These are phyloP conservation scores for Tricholaema leucomelas DNA, from an alignment of 2,113 vertebrate species.

Conservation along the genomic window DNA sequence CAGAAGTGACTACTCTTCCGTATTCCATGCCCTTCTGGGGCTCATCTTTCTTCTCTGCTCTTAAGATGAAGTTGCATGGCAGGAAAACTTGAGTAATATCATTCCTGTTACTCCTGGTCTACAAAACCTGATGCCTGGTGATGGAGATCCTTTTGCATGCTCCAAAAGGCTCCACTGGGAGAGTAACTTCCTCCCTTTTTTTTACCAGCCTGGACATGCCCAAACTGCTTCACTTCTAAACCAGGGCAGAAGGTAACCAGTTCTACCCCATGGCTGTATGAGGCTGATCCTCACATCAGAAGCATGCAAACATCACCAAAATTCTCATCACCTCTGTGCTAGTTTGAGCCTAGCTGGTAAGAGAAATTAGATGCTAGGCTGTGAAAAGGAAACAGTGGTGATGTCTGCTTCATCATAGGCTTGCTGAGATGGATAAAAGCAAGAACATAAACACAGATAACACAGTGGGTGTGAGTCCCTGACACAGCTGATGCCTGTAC, in stretches of 20 bases:
- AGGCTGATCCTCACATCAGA: background rate
- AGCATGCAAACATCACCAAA: background rate
- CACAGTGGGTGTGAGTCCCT: no score
- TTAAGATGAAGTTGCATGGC: background rate
- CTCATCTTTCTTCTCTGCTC: background rate
- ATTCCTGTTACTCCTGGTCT: background rate
- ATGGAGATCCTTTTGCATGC: background rate
- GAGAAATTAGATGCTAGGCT: no score
- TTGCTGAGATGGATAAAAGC: no score
- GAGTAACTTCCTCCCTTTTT: background rate
- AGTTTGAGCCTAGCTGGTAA: no score
- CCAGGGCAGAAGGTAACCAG: background rate
- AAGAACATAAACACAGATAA: no score
- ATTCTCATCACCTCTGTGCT: no score
- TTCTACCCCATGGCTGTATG: background rate
- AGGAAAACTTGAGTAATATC: background rate
- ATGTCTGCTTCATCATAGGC: no score
- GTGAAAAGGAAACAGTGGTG: no score
- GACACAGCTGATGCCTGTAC: no score
- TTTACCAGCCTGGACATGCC: background rate
- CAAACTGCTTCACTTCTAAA: background rate
- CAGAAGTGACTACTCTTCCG: background rate
- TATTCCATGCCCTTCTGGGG: background rate
- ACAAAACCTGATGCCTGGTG: background rate
- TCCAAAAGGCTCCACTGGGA: background rate